Evolutionary conservation across 2,888 invertebrate species (phyloP).

Genomic region (Polydrusus cervinus): DNA sequence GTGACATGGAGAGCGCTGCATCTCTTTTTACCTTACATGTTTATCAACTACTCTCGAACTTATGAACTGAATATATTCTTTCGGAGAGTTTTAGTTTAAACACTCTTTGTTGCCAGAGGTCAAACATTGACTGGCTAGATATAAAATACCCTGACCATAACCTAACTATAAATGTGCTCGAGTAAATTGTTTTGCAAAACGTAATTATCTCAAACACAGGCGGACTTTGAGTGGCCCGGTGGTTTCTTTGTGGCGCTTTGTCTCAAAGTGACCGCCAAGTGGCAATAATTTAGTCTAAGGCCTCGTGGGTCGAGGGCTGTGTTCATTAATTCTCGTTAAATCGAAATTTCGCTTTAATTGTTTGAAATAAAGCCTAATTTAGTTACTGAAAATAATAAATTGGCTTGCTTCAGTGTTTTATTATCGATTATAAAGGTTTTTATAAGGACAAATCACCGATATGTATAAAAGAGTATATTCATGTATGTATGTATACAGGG

Average conservation of each 20-base stretch:
- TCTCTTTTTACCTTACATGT: too few relatives aligned
- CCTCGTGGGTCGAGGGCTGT: constrained; percentile 13
- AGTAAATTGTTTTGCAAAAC: constrained; percentile 1
- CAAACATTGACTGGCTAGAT: too few relatives aligned
- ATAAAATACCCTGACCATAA: too few relatives aligned
- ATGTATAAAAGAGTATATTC: too few relatives aligned
- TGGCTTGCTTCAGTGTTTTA: not conserved
- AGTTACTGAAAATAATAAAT: not conserved
- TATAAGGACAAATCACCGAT: too few relatives aligned
- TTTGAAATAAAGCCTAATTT: constrained; percentile 26
- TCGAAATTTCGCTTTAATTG: constrained; percentile 36
- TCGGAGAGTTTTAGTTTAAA: too few relatives aligned
- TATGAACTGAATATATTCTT: too few relatives aligned
- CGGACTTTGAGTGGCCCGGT: constrained; percentile 27
- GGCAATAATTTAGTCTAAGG: constrained; percentile 37
- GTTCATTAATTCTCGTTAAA: constrained; percentile 43
- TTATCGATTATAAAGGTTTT: too few relatives aligned
- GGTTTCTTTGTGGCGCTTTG: constrained; percentile 31
- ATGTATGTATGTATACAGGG: too few relatives aligned
- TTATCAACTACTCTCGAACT: too few relatives aligned
- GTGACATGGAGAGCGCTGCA: too few relatives aligned
- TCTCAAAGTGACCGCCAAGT: constrained; percentile 36
- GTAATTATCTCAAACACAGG: constrained; percentile 7
- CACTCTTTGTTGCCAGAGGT: too few relatives aligned
- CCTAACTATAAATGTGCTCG: not conserved